These are phyloP conservation scores for Schizothorax lantsangensis DNA, from an alignment of 2,797 vertebrate species.

Conservation along the genomic window DNA sequence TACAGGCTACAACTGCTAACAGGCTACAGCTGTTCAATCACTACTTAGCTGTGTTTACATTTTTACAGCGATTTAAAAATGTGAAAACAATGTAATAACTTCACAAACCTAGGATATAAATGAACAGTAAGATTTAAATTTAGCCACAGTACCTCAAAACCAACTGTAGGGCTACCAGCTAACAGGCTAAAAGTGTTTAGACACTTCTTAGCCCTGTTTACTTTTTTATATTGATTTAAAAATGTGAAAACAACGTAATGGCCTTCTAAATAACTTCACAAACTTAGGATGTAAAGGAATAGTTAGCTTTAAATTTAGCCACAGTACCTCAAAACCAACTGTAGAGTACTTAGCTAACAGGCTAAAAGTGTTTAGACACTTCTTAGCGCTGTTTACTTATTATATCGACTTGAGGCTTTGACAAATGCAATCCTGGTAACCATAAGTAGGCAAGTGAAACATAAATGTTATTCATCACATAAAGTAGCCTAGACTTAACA, in stretches of 20 bases:
- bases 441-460: constrained; percentile 72
- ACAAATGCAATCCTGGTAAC: constrained; percentile 67
- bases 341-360: constrained; percentile 34
- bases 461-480: constrained; percentile 77
- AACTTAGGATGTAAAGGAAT: neutral
- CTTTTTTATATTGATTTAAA: neutral
- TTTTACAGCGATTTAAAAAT: neutral
- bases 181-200: neutral
- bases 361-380: constrained; percentile 1
- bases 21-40: neutral
- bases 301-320: neutral
- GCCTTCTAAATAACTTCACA: neutral
- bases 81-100: neutral
- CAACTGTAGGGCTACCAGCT: neutral
- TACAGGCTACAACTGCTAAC: neutral
- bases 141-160: neutral
- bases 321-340: constrained; percentile 30
- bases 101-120: neutral
- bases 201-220: neutral
- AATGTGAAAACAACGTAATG: neutral
- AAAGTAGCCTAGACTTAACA: constrained; percentile 68
- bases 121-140: neutral
- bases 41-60: neutral
- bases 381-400: constrained; percentile 49
- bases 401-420: constrained; percentile 60